Conservation (phyloP, 1,140 invertebrate genomes). For the Micrasema minimum region DNA sequence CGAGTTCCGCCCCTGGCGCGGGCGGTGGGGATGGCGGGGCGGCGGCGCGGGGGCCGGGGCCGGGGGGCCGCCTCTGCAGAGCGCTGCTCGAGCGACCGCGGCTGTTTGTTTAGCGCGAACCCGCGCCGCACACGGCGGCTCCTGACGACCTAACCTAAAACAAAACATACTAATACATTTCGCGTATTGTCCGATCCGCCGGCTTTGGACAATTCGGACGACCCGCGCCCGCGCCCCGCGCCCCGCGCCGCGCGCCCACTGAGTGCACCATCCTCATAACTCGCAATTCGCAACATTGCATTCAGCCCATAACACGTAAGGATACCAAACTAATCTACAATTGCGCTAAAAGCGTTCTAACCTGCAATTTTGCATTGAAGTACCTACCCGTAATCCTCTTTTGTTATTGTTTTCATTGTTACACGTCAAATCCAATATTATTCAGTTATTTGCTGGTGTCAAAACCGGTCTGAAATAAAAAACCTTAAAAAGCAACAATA, state of each 20-base stretch:
- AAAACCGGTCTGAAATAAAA: too few relatives aligned
- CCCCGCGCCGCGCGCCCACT: not conserved
- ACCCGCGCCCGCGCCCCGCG: not conserved
- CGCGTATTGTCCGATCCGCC: constrained; percentile 20
- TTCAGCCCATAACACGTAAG: constrained; percentile 24
- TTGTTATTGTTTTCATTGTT: too few relatives aligned
- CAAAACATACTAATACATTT: constrained; percentile 29
- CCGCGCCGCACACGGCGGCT: constrained; percentile 37
- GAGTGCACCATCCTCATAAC: not conserved
- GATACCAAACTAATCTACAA: constrained; percentile 24
- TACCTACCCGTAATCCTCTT: too few relatives aligned
- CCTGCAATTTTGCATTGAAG: too few relatives aligned
- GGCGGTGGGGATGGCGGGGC: not conserved
- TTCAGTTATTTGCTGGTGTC: too few relatives aligned
- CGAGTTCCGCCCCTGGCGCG: constrained; percentile 11
- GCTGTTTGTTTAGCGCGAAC: constrained; percentile 49
- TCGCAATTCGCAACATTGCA: constrained; percentile 7
- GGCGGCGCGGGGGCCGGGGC: not conserved
- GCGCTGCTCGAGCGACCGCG: constrained; percentile 29
- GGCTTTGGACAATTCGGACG: constrained; percentile 34
- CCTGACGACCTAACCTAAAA: constrained; percentile 31
- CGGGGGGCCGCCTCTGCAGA: constrained; percentile 3
- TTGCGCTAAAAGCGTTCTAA: too few relatives aligned
- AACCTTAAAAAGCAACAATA: too few relatives aligned
- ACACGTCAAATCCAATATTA: too few relatives aligned